Conservation (phyloP, 2,113 vertebrate species). For the Heterotilapia buettikoferi region DNA sequence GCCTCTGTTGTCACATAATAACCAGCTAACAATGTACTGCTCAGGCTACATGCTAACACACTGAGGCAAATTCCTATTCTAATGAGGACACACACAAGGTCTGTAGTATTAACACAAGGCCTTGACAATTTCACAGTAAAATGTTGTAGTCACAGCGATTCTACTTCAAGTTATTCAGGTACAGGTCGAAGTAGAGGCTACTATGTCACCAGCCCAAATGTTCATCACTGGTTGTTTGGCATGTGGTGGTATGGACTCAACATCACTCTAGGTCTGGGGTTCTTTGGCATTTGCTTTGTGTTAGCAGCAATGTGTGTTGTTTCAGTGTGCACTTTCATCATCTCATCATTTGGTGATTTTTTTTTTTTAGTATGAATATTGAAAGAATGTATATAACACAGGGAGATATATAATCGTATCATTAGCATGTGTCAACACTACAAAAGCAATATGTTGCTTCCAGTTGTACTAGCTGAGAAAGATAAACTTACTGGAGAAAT, state of each 20-base stretch:
- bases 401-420: not conserved
- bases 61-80: not conserved
- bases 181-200: not conserved
- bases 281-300: not conserved
- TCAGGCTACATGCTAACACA: not conserved
- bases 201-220: not conserved
- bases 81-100: not conserved
- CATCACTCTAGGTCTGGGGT: not conserved
- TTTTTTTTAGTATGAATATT: not conserved
- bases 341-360: not conserved
- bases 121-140: not conserved
- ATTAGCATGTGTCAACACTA: not conserved
- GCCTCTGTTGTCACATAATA: not conserved
- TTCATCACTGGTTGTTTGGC: not conserved
- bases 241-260: not conserved
- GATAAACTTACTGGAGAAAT: not conserved
- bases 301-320: not conserved
- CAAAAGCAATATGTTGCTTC: not conserved
- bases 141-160: not conserved
- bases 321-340: not conserved
- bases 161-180: not conserved
- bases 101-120: not conserved
- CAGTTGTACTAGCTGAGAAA: not conserved
- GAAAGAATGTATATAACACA: not conserved
- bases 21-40: not conserved